phyloP scores from a whole-genome alignment of 2,797 vertebrate genomes.

The Spinus pinus region DNA sequence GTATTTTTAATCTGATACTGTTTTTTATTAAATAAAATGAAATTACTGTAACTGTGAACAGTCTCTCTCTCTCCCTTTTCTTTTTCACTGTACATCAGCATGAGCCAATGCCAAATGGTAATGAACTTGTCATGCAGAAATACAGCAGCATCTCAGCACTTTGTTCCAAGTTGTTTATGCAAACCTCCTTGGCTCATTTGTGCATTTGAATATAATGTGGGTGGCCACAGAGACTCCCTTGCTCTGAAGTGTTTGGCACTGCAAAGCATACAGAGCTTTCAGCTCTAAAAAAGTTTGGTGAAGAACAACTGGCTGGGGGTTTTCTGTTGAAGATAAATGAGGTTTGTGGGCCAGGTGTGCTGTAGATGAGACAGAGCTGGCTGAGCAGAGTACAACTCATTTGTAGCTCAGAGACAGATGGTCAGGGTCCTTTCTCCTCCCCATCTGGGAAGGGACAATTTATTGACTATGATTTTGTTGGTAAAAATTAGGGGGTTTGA shows the following conservation, averaged over 20 bases:
- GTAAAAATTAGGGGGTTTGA: not conserved
- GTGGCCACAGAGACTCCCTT: conserved; percentile 16
- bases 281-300: not conserved
- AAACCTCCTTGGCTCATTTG: conserved; percentile 29
- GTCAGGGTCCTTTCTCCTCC: not conserved
- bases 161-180: conserved; percentile 28
- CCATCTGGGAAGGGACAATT: not conserved
- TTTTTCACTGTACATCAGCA: not conserved
- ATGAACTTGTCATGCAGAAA: conserved; percentile 31
- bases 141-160: conserved; percentile 12
- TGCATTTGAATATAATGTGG: not conserved
- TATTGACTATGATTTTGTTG: not conserved
- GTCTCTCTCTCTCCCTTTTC: not conserved
- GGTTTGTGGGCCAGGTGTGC: not conserved
- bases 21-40: conserved; percentile 81
- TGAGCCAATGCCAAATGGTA: not conserved
- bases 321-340: not conserved
- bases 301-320: not conserved
- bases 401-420: not conserved
- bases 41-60: conserved; percentile 66
- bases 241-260: not conserved
- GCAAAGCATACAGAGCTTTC: not conserved
- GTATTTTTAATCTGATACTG: conserved; percentile 78
- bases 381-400: not conserved
- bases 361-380: not conserved